A percentile compares a stretch with the other conserved stretches of the same genome.
Conservation (phyloP, 2,113 vertebrate genomes). For the Ptilonorhynchus violaceus region DNA sequence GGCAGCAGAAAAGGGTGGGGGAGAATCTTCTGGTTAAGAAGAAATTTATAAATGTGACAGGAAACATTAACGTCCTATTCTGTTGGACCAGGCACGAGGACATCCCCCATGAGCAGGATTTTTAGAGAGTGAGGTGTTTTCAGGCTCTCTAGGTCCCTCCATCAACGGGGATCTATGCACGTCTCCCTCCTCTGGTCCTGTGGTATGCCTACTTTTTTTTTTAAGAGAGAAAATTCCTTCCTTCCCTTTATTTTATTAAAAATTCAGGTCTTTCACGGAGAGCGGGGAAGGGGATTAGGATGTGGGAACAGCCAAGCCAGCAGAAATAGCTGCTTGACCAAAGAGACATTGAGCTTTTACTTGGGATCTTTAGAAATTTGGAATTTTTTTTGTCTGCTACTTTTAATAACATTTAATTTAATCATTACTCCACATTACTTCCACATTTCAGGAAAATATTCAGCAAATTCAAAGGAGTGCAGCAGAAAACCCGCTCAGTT, state of each 20-base stretch:
- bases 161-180: not conserved
- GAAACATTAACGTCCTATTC: conserved; percentile 53
- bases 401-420: not conserved
- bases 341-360: not conserved
- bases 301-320: not conserved
- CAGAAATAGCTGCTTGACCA: not conserved
- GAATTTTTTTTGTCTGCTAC: not conserved
- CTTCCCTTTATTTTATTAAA: conserved; percentile 20
- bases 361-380: not conserved
- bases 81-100: not conserved
- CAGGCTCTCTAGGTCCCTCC: not conserved
- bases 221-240: not conserved
- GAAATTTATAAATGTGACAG: not conserved
- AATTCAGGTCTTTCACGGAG: not conserved
- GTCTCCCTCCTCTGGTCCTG: not conserved
- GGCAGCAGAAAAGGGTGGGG: not conserved
- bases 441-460: not conserved
- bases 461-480: not conserved
- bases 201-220: not conserved
- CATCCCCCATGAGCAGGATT: not conserved
- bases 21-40: conserved; percentile 5
- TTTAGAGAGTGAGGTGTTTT: not conserved
- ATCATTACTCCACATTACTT: not conserved
- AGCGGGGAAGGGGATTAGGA: not conserved
- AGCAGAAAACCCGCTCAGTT: not conserved